These are phyloP conservation scores for Dromius quadrimaculatus DNA, from an alignment of 2,888 invertebrate genomes.

Conservation along the genomic window DNA sequence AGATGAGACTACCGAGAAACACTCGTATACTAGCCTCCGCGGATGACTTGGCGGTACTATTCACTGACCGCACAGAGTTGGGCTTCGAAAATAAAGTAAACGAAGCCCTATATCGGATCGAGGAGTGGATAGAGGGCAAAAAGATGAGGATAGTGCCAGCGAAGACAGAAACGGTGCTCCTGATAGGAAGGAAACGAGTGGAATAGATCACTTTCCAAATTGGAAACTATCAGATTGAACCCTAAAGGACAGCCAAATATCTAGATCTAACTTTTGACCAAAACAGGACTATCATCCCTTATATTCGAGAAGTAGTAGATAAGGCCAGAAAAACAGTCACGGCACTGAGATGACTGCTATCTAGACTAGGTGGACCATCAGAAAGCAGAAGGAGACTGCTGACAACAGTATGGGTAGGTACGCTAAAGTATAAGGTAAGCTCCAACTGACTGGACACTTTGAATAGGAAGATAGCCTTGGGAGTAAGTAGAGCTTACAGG, in stretches of 20 bases:
- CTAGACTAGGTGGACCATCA: neutral
- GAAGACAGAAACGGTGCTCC: slow-evolving; percentile 3
- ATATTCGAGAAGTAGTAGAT: neutral
- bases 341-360: neutral
- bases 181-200: neutral
- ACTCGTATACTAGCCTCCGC: neutral
- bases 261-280: neutral
- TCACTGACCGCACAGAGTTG: neutral
- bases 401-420: neutral
- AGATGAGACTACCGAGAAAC: neutral
- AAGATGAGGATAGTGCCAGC: neutral
- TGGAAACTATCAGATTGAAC: neutral
- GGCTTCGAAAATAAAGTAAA: neutral
- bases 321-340: slow-evolving; percentile 6
- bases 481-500: neutral
- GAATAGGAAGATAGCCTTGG: neutral
- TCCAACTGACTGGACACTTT: neutral
- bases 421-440: neutral
- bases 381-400: neutral
- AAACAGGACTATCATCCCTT: neutral
- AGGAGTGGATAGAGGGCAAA: neutral
- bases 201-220: neutral
- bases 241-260: neutral
- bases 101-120: neutral
- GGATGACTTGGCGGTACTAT: slow-evolving; percentile 7